Evolutionary conservation across 2,797 vertebrate genomes (phyloP).

Genomic region (Muscicapa striata): DNA sequence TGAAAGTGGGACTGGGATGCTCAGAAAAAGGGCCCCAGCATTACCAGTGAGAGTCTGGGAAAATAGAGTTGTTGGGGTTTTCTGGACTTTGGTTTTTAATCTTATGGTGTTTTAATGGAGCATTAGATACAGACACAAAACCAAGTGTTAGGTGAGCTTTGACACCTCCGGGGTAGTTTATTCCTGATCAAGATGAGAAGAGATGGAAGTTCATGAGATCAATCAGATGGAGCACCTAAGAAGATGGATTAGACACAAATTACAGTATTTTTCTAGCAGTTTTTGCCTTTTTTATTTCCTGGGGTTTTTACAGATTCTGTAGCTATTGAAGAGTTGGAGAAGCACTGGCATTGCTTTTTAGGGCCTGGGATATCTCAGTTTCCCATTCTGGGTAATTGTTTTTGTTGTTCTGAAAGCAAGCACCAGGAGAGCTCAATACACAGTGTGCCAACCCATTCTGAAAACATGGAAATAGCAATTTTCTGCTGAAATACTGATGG

Average conservation of each 20-base stretch:
- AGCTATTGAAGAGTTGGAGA: background rate
- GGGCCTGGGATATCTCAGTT: background rate
- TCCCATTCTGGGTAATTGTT: background rate
- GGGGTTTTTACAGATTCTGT: background rate
- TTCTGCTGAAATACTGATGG: background rate
- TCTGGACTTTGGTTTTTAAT: background rate
- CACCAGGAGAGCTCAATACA: background rate
- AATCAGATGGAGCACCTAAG: background rate
- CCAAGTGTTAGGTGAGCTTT: background rate
- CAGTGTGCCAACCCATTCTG: background rate
- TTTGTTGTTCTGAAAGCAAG: background rate
- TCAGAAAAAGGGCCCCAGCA: background rate
- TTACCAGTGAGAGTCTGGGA: background rate
- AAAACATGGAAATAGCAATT: background rate
- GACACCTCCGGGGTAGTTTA: background rate
- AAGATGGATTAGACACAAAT: background rate
- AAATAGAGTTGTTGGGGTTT: background rate
- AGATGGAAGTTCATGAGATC: background rate
- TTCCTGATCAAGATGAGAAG: background rate
- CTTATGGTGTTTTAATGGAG: background rate
- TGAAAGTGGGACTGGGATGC: background rate
- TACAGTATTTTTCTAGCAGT: background rate
- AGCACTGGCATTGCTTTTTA: background rate
- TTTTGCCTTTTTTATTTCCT: background rate
- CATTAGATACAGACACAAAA: background rate